Base-by-base conservation (phyloP, 2,888 invertebrate species). In the Dryomyza anilis region DNA sequence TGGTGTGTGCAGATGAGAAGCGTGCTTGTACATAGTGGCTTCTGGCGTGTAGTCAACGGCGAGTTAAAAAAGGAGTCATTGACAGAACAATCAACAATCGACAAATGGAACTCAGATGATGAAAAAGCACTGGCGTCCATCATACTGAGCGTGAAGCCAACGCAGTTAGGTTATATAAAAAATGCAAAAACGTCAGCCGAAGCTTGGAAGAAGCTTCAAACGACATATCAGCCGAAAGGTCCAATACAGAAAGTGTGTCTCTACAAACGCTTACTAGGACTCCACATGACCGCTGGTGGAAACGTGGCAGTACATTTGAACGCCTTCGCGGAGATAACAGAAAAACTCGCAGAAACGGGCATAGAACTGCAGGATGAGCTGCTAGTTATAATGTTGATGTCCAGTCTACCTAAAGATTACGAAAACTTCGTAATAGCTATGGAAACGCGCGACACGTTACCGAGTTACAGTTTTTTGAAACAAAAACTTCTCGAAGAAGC, bases 361-460 rank as follows among this genome's bases (percentile, higher is more conserved):
- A 65, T 64, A 10, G 27, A 16, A 6, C 27, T 67, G 14, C 14
- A 60, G 21, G 53, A 64, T 0, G 66, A 66, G 33, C 55, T 69
- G 14, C 25, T 67, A 19, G 30, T 27, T 1, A 68, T 65, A 29
- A 65, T 67, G 25, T 23, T 67, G 4, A 45, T 67, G 2, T 69
- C 66, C 25, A 69, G 67, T 27, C 33, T 69, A 10, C 55, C 67
- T 16, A 12, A 48, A 21, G 29, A 61, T 3, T 69, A 64, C 30
- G 64, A 67, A 19, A 60, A 66, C 43, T 67, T 69, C 21, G 63
- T 66, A 2, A 50, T 67, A 29, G 66, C 63, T 10, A 65, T 69
- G n/a, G 66, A 69, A 48, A 63, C 67, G 8, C 55, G 66, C 1
- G 58, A 69, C 63, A 57, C 5, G 5, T 52, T 69, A 19, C 67